phyloP scores from a whole-genome alignment of 2,113 vertebrate genomes.

The Pterocles orientalis region DNA sequence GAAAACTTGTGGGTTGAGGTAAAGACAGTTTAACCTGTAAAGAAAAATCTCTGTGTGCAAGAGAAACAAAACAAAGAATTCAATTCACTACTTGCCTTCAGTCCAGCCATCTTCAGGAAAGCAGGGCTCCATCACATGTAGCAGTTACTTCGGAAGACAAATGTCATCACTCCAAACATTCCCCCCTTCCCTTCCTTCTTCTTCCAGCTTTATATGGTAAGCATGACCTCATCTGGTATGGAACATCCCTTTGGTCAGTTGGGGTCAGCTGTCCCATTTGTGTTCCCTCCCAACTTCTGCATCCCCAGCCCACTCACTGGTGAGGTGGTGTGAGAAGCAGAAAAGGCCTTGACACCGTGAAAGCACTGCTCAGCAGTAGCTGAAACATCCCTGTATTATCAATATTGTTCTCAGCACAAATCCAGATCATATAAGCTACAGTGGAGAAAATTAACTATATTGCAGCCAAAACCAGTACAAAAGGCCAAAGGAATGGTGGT shows the following conservation, averaged over 20 bases:
- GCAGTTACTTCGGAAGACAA: background rate
- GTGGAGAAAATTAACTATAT: background rate
- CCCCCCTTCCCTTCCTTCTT: background rate
- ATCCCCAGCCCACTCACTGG: accelerated
- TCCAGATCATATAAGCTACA: background rate
- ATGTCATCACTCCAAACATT: accelerated
- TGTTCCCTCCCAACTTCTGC: accelerated
- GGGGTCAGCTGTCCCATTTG: background rate
- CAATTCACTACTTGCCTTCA: background rate
- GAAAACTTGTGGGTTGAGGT: accelerated
- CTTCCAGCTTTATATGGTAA: background rate
- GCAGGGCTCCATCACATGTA: background rate
- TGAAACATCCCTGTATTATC: background rate
- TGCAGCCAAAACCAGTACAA: background rate
- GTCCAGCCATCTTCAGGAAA: background rate
- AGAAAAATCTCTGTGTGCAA: accelerated
- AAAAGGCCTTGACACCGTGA: background rate
- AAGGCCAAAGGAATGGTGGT: background rate
- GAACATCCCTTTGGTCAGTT: background rate
- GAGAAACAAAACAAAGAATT: background rate
- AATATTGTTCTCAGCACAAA: background rate
- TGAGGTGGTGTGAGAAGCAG: background rate
- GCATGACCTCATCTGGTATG: no score
- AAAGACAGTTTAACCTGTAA: background rate
- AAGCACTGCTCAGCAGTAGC: background rate